Conservation (phyloP, 2,888 invertebrate species). For the Disparrhopalites patrizii region DNA sequence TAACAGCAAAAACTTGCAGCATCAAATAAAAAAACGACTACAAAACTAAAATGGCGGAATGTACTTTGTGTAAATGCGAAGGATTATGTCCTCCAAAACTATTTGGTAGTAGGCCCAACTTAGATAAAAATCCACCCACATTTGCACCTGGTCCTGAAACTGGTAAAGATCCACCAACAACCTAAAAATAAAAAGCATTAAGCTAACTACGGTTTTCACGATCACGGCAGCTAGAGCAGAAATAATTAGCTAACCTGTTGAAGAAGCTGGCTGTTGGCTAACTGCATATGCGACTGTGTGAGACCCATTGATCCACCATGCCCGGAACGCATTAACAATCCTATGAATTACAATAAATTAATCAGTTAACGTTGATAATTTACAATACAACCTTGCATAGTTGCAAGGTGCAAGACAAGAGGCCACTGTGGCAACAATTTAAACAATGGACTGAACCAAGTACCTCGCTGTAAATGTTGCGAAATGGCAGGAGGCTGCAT, state of each 20-base stretch:
- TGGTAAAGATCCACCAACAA: conserved; percentile 37
- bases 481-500: conserved; percentile 27
- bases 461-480: conserved; percentile 44
- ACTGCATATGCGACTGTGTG: conserved; percentile 26
- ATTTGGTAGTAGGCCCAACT: conserved; percentile 31
- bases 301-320: conserved; percentile 13
- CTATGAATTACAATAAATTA: neutral
- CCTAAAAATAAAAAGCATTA: conserved; percentile 5
- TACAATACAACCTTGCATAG: too few relatives aligned
- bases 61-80: conserved; percentile 34
- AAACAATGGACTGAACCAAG: neutral
- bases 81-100: conserved; percentile 28
- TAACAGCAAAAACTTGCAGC: too few relatives aligned
- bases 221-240: neutral
- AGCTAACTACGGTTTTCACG: neutral
- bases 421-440: neutral
- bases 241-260: conserved; percentile 34
- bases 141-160: conserved; percentile 31
- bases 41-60: neutral
- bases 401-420: too few relatives aligned
- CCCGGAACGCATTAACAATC: conserved; percentile 27
- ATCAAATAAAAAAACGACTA: too few relatives aligned
- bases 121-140: conserved; percentile 35
- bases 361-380: too few relatives aligned
- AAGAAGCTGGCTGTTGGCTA: conserved; percentile 38